Base-by-base conservation (phyloP, 2,113 vertebrate genomes). In the Alligator sinensis region DNA sequence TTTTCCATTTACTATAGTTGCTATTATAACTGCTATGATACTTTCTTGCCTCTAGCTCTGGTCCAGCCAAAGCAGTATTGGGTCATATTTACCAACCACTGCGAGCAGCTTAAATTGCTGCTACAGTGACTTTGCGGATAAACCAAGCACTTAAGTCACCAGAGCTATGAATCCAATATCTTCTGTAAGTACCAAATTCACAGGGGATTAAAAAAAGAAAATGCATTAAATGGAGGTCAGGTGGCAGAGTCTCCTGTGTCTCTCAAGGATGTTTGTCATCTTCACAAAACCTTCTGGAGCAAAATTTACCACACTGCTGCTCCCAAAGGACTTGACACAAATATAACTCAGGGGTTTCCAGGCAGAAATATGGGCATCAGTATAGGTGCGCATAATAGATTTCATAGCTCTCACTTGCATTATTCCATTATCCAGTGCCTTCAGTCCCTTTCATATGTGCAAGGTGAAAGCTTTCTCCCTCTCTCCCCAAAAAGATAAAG, bases 121-220 rank as follows among this genome's bases (percentile, higher is more conserved):
- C 11, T 38, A 10, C 0, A 1, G 27, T 57, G 84, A 17, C 10
- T 85, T 54, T 24, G 38, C 3, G 14, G 55, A 1, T 72, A 54
- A 34, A 58, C 47, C 2, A 21, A 83, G 13, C 10, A 2, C n/a
- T 84, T 27, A 54, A 16, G 12, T 27, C 72, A 5, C 62, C 4
- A 16, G 24, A 5, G 10, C 4, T 88, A 34, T 55, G 28, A 0
- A 0, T 21, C 3, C 9, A 5, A 25, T 58, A 9, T 2, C 70
- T n/a, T 62, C 72, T n/a, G 2, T 9, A 3, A 0, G 0, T 1
- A 0, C 64, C 28, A 10, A 22, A 30, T 30, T 62, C 17, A 6
- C 15, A 8, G 5, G 38, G 72, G 11, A 25, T 47, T 47, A 13
- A 47, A 57, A 27, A 27, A 30, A 30, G 12, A 5, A 9, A 17